These are phyloP conservation scores for Calliopsis andreniformis DNA, from an alignment of 1,140 invertebrate species.

Conservation along the genomic window DNA sequence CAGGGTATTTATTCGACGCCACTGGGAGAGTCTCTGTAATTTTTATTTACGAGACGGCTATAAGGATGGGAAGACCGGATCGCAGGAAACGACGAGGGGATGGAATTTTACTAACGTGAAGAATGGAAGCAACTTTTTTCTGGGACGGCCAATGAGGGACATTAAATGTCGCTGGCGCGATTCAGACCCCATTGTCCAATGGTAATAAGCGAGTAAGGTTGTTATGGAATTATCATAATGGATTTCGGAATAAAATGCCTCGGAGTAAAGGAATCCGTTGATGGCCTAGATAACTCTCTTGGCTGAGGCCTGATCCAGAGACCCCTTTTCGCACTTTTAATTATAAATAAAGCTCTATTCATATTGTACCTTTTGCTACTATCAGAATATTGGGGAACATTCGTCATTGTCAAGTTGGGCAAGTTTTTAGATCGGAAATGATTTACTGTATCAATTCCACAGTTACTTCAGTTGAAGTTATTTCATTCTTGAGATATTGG, in stretches of 20 bases:
- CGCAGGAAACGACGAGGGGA: constrained; percentile 11
- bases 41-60: constrained; percentile 65
- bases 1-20: neutral
- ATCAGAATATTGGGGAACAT: no score
- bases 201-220: neutral
- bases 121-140: constrained; percentile 34
- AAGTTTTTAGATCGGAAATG: no score
- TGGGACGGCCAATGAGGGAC: constrained; percentile 32
- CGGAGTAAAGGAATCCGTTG: neutral
- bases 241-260: neutral
- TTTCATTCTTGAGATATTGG: no score
- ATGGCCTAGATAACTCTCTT: neutral
- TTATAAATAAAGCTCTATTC: no score
- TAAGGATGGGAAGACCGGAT: neutral
- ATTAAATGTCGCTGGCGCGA: constrained; percentile 6
- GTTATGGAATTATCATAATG: neutral
- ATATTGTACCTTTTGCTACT: no score
- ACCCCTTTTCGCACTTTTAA: no score
- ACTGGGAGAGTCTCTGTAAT: constrained; percentile 47
- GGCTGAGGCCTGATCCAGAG: no score
- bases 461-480: no score
- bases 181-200: constrained; percentile 16
- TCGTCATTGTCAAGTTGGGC: no score
- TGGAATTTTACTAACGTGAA: neutral
- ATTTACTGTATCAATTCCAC: no score